phyloP scores from a whole-genome alignment of 1,140 invertebrate species.

The Drosophila biarmipes region DNA sequence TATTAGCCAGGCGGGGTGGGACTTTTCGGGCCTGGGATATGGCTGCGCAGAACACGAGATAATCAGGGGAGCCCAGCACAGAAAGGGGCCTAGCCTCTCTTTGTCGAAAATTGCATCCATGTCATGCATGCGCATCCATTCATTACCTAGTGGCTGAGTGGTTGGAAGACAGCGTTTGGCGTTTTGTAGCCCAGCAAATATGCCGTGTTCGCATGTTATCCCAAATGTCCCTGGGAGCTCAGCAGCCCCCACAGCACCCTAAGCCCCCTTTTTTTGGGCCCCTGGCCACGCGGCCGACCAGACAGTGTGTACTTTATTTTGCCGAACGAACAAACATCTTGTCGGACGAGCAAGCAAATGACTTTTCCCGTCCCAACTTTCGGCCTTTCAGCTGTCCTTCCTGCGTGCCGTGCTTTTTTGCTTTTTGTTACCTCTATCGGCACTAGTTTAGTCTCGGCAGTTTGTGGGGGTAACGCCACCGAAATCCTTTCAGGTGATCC shows the following conservation, averaged over 20 bases:
- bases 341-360: constrained; percentile 83
- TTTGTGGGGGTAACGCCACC: constrained; percentile 20
- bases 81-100: constrained; percentile 36
- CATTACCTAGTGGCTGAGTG: constrained; percentile 77
- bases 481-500: constrained; percentile 32
- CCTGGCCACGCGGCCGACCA: constrained; percentile 16
- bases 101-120: constrained; percentile 80
- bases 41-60: constrained; percentile 66
- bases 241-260: constrained; percentile 47
- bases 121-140: constrained; percentile 79
- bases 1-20: constrained; percentile 20
- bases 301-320: constrained; percentile 82
- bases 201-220: constrained; percentile 80
- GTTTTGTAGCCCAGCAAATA: constrained; percentile 78
- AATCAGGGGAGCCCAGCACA: constrained; percentile 67
- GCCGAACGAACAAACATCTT: constrained; percentile 84
- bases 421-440: constrained; percentile 22
- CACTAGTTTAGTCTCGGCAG: constrained; percentile 6
- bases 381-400: constrained; percentile 57
- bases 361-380: constrained; percentile 77
- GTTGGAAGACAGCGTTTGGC: constrained; percentile 76
- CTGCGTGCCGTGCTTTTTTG: constrained; percentile 43
- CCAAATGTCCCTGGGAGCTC: constrained; percentile 72
- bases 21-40: constrained; percentile 19
- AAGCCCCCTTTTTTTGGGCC: constrained; percentile 9